Evolutionary conservation across 2,113 vertebrate species (phyloP), one percentile per base, ranked within the genome.

Genomic region (Chaenogobius annularis): DNA sequence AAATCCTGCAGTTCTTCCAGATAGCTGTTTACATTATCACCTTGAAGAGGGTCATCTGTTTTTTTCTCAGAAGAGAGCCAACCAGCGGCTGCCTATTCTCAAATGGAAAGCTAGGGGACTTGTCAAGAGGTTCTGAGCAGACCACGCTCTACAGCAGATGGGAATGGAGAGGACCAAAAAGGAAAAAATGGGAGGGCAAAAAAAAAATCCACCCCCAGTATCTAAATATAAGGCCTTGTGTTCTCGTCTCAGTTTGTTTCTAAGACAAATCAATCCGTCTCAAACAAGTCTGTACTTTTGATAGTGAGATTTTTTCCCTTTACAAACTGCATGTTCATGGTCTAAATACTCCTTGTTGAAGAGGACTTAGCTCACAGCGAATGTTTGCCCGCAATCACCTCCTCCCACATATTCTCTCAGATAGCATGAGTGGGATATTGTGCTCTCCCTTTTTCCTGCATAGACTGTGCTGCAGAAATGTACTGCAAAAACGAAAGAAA

Each of bases 21-120:
- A 69, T 71, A 65, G 69, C 78, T 89, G 88, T 90, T 92, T 91
- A 91, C 86, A 83, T 84, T 86, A 91, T 87, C 83, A 85, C 85
- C 85, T 82, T 85, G 77, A 86, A 82, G 82, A 80, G 73, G 88
- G 86, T 91, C 85, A 87, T 88, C 82, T 90, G 84, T 77, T 74
- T 83, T 78, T 63, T 63, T 19, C 85, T 71, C 78, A 81, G 74
- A 83, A 66, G 81, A 85, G 66, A 80, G 75, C 67, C 59, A 79
- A 83, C 80, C 31, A 72, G 84, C 70, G 66, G 79, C 87, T 88
- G 88, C 82, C 81, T 85, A 78, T 81, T 89, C 89, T 89, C 89
- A 90, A 58, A 64, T 75, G 81, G 77, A 74, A 84, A 62, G 58
- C 54, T 72, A 50, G 71, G 73, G 67, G 85, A 85, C 66, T 63